Percentiles rank a stretch among this genome's conserved stretches.
Evolutionary conservation across 1,140 invertebrate species (phyloP).

Genomic region (Elymnias hypermnestra): DNA sequence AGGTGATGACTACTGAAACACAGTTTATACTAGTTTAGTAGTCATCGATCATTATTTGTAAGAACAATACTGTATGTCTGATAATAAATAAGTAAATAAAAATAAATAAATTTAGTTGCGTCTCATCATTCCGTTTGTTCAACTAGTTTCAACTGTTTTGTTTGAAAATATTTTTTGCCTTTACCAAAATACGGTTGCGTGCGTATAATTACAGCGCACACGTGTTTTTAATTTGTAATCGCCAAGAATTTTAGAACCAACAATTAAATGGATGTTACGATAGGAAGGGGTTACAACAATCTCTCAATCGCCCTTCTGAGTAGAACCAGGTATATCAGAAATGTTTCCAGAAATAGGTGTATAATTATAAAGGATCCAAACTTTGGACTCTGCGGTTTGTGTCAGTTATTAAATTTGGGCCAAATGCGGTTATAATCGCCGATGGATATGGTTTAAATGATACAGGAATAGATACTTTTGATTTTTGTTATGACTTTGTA

Average conservation of each 20-base stretch:
- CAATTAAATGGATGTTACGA: constrained; percentile 40
- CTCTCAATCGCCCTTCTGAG: constrained; percentile 53
- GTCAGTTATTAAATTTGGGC: constrained; percentile 61
- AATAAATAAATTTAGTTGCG: not conserved
- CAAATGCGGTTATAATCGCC: constrained; percentile 72
- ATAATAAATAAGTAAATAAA: constrained; percentile 6
- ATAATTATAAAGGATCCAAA: constrained; percentile 71
- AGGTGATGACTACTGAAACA: too few relatives aligned
- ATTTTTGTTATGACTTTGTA: constrained; percentile 35
- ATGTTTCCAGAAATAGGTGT: constrained; percentile 43
- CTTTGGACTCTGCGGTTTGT: constrained; percentile 30
- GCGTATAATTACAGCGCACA: constrained; percentile 24
- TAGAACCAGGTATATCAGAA: constrained; percentile 57
- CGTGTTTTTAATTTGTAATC: constrained; percentile 32
- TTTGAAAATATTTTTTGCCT: constrained; percentile 3
- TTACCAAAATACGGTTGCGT: constrained; percentile 19
- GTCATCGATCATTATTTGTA: too few relatives aligned
- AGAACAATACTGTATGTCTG: too few relatives aligned
- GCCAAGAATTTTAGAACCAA: constrained; percentile 27
- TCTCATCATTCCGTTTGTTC: too few relatives aligned
- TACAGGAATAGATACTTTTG: constrained; percentile 40
- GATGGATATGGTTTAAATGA: constrained; percentile 36
- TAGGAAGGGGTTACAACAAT: constrained; percentile 34
- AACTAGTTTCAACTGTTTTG: too few relatives aligned
- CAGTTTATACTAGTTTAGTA: too few relatives aligned